A percentile compares a stretch with the other conserved stretches of the same genome.
Evolutionary conservation across 2,113 vertebrate species (phyloP).

Genomic region (Xerus inauris): DNA sequence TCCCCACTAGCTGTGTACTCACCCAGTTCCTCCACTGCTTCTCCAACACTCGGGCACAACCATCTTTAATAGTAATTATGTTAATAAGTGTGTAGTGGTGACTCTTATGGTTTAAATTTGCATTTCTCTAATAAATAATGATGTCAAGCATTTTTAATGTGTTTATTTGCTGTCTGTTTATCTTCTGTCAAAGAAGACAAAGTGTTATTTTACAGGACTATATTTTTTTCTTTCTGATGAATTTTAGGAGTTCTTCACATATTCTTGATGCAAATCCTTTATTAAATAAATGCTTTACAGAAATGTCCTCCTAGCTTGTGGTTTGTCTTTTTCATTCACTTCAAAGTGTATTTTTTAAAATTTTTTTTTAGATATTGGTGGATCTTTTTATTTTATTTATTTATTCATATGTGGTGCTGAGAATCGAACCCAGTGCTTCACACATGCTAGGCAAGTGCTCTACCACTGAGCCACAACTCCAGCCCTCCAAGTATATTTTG

Average conservation of each 20-base stretch:
- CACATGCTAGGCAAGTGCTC: too few relatives aligned
- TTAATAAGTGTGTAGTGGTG: background rate
- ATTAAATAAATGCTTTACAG: background rate
- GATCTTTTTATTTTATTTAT: too few relatives aligned
- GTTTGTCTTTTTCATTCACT: background rate
- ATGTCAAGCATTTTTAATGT: background rate
- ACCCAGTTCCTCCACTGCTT: background rate
- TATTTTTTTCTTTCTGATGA: background rate
- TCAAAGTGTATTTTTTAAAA: background rate
- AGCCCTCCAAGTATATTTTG: too few relatives aligned
- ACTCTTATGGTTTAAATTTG: background rate
- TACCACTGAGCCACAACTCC: too few relatives aligned
- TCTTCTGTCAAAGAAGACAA: too few relatives aligned
- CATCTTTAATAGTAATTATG: background rate
- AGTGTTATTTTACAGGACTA: background rate
- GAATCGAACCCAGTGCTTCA: too few relatives aligned
- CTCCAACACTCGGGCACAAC: background rate
- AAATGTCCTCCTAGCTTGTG: background rate
- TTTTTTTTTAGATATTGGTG: too few relatives aligned
- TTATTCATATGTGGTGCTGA: too few relatives aligned
- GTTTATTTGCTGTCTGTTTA: background rate
- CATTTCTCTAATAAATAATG: background rate
- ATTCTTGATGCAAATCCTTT: background rate
- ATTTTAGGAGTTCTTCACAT: background rate
- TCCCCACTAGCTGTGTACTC: background rate